Evolutionary conservation across 2,797 vertebrate genomes (phyloP).

Genomic region (Protosalanx chinensis): DNA sequence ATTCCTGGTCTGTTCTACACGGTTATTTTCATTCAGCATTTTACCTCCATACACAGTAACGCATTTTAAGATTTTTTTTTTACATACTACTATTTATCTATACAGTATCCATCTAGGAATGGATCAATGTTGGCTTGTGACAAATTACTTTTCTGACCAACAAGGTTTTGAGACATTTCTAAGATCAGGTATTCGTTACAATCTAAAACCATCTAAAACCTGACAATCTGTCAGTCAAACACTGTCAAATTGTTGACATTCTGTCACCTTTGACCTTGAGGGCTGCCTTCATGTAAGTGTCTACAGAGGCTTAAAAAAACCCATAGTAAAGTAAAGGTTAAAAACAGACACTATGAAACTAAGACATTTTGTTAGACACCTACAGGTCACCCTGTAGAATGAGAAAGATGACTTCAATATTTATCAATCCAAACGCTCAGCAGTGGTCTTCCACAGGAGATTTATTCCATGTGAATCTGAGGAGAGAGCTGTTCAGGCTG

Average conservation of each 20-base stretch:
- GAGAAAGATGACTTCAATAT: conserved; percentile 35
- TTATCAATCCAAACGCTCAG: conserved; percentile 39
- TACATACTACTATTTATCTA: neutral
- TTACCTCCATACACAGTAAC: no score
- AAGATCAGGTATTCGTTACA: neutral
- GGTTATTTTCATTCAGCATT: neutral
- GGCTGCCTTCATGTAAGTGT: neutral
- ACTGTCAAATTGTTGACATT: neutral
- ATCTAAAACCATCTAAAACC: neutral
- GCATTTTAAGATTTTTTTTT: no score
- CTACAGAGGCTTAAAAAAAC: neutral
- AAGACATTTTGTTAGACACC: neutral
- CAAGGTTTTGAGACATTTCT: neutral
- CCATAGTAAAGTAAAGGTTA: neutral
- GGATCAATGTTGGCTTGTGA: neutral
- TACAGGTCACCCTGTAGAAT: neutral
- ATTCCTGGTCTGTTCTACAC: neutral
- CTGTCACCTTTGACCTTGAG: neutral
- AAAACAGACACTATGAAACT: neutral
- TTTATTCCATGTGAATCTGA: conserved; percentile 41
- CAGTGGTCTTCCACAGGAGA: conserved; percentile 37
- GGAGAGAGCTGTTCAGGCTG: conserved; percentile 52
- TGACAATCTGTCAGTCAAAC: neutral
- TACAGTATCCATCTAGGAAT: neutral
- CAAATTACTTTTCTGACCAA: neutral